phyloP scores from a whole-genome alignment of 2,797 vertebrate genomes.

The Phataginus tricuspis region DNA sequence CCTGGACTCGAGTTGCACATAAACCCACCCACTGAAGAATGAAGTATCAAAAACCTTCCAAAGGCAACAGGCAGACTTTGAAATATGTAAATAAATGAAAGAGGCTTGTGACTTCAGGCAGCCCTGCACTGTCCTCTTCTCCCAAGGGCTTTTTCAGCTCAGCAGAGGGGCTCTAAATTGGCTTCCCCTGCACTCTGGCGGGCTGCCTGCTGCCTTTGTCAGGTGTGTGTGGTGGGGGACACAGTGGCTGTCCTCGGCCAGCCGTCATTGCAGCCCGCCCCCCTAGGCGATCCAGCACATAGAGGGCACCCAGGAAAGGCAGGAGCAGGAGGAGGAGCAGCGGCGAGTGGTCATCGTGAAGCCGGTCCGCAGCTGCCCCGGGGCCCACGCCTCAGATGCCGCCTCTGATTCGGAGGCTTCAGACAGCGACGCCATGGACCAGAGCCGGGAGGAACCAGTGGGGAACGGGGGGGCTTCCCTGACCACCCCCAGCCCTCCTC shows the following conservation, averaged over 20 bases:
- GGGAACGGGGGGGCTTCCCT: conserved; percentile 90
- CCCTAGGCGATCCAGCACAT: conserved; percentile 98
- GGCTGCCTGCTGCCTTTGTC: neutral
- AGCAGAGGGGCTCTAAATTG: neutral
- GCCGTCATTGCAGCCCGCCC: neutral
- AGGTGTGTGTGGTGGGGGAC: no score
- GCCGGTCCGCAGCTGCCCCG: conserved; percentile 89
- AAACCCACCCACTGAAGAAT: neutral
- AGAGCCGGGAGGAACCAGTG: conserved; percentile 86
- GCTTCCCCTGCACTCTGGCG: neutral
- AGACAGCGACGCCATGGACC: conserved; percentile 87
- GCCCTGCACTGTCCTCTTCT: neutral
- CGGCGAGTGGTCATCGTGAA: conserved; percentile 95
- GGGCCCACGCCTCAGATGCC: conserved; percentile 92
- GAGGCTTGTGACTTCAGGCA: neutral
- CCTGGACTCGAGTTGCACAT: neutral
- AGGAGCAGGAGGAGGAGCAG: conserved; percentile 93
- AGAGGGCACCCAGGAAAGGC: conserved; percentile 95
- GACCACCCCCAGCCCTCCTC: conserved; percentile 85
- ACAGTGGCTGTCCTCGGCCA: neutral
- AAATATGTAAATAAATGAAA: neutral
- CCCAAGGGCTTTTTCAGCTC: neutral
- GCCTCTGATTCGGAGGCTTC: conserved; percentile 93
- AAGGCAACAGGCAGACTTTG: neutral
- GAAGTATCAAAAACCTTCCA: neutral